Base-by-base conservation (phyloP, 2,888 invertebrate species). In the Ophioninae sp. region DNA sequence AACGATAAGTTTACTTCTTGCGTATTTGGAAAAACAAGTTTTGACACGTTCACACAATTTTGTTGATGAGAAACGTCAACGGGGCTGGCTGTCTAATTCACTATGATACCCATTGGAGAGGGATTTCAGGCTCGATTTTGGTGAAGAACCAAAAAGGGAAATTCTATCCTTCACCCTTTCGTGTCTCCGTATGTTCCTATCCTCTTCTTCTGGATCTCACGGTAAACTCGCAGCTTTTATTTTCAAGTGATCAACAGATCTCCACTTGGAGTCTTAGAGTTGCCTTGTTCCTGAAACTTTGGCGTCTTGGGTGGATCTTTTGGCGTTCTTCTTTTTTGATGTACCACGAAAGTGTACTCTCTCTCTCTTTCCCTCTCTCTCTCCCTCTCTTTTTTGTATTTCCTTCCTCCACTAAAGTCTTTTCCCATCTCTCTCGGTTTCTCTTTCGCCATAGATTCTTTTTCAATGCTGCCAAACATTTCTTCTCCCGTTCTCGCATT, bases 391-490 rank as follows among this genome's bases (percentile, higher is more conserved):
- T 41, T 41, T 9, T 3, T 84, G 81, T 61, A 44, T 73, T 76
- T 67, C 76, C 72, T 17, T 51, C 17, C 13, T 0, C 17, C 13
- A 10, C 13, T 2, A 17, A 5, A 39, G 7, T 64, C 22, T 64
- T 63, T 63, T 20, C 41, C 30, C 10, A 2, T 59, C 44, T 20
- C 82, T 56, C 56, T 59, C 44, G 64, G 65, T 56, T 56, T 61
- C 63, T 63, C 59, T 44, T 61, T 74, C 39, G 77, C 65, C 59
- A 8, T 30, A 39, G 37, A 20, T 10, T 39, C 56, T 75, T 75
- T 37, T 56, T 75, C 74, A 65, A 75, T 63, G 63, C 73, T 74
- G 30, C 73, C 69, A 74, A 74, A 75, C 56, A 56, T 79, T 84
- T 81, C 41, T 79, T 78, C 37, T 73, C 64, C 75, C 41, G 73